Percentiles rank a stretch among this genome's conserved stretches.
Evolutionary conservation across 2,888 invertebrate genomes (phyloP).

Genomic region (Mesopsocus fuscifrons): DNA sequence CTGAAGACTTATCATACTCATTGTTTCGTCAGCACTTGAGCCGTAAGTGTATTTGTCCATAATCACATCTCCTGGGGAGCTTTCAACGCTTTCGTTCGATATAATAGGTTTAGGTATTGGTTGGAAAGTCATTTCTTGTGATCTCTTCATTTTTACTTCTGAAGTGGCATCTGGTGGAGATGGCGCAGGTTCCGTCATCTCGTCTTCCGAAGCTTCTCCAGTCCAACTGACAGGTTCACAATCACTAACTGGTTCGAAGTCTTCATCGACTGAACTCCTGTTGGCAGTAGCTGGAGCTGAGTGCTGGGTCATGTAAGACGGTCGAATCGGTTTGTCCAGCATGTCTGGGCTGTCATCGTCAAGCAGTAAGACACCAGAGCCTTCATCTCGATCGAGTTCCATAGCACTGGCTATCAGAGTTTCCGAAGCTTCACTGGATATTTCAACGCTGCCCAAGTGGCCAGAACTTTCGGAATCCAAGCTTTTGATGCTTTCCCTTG

Average conservation of each 20-base stretch:
- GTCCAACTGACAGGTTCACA: constrained; percentile 14
- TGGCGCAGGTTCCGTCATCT: constrained; percentile 23
- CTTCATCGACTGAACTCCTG: constrained; percentile 34
- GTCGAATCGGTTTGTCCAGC: constrained; percentile 8
- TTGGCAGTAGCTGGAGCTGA: constrained; percentile 29
- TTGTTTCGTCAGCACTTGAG: constrained; percentile 25
- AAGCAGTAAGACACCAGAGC: neutral
- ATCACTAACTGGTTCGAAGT: constrained; percentile 16
- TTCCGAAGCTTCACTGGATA: constrained; percentile 73
- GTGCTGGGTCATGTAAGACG: constrained; percentile 17
- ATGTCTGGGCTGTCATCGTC: constrained; percentile 6
- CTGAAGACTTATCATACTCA: constrained; percentile 23
- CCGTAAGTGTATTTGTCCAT: constrained; percentile 21
- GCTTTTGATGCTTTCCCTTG: constrained; percentile 77
- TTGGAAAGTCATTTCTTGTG: constrained; percentile 77
- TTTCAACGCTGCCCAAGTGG: constrained; percentile 69
- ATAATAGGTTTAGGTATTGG: constrained; percentile 28
- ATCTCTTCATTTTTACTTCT: constrained; percentile 51
- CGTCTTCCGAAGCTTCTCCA: constrained; percentile 29
- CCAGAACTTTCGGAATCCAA: constrained; percentile 79
- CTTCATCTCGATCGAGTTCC: constrained; percentile 55
- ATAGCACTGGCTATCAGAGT: constrained; percentile 80
- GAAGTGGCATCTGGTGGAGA: constrained; percentile 11
- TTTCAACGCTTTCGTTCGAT: constrained; percentile 18
- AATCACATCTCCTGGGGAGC: constrained; percentile 14